Base-by-base conservation (phyloP, 1,140 invertebrate species). In the Drosophila nasuta region DNA sequence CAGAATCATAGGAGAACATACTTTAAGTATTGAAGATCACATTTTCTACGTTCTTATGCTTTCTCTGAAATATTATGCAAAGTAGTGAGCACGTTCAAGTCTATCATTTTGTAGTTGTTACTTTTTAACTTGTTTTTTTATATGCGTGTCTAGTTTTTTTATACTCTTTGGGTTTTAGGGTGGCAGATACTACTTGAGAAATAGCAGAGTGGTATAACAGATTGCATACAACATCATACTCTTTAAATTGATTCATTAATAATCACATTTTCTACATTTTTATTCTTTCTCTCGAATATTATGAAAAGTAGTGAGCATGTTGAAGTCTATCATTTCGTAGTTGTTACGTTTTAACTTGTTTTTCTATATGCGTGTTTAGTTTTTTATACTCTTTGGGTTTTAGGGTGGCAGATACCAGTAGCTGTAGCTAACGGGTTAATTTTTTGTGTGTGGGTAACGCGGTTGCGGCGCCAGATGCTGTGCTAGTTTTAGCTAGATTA, bases 371-470 rank as follows among this genome's bases (percentile, higher is more conserved):
- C 38, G n/a, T 56, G 6, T 35, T 15, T 33, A 2, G 3, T 43
- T 15, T 10, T 56, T 7, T 58, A 33, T 30, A 20, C 17, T 41
- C 17, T 59, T 68, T 8, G 10, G 15, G 33, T 17, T 59, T 67
- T 74, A 38, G 65, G 20, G 30, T 59, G 15, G 35, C 41, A 59
- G 45, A 49, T 59, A 59, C 38, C 63, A 58, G 54, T 74, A 68
- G 71, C 71, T 48, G 46, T 68, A 56, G 48, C 64, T 56, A 59
- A 49, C 51, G 48, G 38, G n/a, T 20, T 56, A 54, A n/a, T 58
- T 25, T 43, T 11, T 25, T 52, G 59, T 35, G 45, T 48, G 51
- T 58, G 78, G 67, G 81, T 82, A 82, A 82, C 77, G 66, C 75
- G 80, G 80, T 64, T 79, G 80, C 71, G 71, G 30, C 63, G 64